A percentile compares a stretch with the other conserved stretches of the same genome.
These are phyloP conservation scores for Apostichopus parvimensis DNA, from an alignment of 35 echinoderm and acorn worm genomes.

Conservation along the genomic window DNA sequence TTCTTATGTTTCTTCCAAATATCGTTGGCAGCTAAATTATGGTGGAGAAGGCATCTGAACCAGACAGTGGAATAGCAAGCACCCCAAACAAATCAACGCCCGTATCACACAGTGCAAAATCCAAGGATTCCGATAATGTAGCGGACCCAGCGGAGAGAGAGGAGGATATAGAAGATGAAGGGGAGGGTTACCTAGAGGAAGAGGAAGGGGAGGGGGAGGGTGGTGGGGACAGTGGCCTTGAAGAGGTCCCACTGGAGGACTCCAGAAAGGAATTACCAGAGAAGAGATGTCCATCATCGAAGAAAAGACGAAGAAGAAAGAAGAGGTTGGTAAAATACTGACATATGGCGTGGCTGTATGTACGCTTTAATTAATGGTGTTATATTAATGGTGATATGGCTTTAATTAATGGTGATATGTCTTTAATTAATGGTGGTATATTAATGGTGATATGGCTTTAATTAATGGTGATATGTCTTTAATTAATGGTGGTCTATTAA, in stretches of 20 bases:
- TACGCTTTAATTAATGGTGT: too few species aligned
- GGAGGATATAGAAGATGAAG: constrained; percentile 70
- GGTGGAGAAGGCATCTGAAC: constrained; percentile 32
- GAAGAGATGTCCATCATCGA: constrained; percentile 54
- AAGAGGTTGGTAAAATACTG: constrained; percentile 66
- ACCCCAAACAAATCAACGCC: constrained; percentile 46
- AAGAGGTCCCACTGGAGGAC: constrained; percentile 39
- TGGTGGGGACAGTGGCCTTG: constrained; percentile 70
- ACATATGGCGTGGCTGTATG: too few species aligned
- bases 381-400: too few species aligned
- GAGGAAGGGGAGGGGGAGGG: constrained; percentile 52
- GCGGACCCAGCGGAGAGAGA: constrained; percentile 61
- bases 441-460: too few species aligned
- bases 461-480: too few species aligned
- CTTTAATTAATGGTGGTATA: too few species aligned
- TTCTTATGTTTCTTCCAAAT: neutral
- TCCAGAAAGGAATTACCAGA: constrained; percentile 36
- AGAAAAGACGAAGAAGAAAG: constrained; percentile 78
- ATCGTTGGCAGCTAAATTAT: constrained; percentile 6
- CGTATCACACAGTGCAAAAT: constrained; percentile 19
- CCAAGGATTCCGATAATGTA: constrained; percentile 28
- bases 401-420: too few species aligned
- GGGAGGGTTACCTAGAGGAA: constrained; percentile 65
- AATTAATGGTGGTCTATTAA: too few species aligned
- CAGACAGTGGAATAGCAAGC: constrained; percentile 48